These are phyloP conservation scores for Caenorhabditis wallacei DNA, from an alignment of 2,888 invertebrate genomes.

Conservation along the genomic window DNA sequence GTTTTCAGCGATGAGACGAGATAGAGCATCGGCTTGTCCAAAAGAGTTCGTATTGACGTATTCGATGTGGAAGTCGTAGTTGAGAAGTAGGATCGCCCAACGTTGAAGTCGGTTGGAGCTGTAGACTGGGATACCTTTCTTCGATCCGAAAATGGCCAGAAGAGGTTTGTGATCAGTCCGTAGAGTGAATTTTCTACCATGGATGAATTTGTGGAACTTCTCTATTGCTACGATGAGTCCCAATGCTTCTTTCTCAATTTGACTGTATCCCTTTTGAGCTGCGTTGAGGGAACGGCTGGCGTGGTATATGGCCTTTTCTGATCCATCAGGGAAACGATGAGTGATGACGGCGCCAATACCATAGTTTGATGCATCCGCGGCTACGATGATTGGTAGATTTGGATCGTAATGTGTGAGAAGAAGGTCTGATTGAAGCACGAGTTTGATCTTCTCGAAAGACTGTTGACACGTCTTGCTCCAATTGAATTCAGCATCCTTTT, in stretches of 20 bases:
- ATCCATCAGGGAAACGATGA: conserved; percentile 69
- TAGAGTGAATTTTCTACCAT: conserved; percentile 82
- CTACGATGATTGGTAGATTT: conserved; percentile 45
- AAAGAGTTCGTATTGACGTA: conserved; percentile 77
- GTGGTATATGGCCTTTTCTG: conserved; percentile 73
- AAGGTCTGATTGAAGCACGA: neutral
- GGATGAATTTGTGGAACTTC: conserved; percentile 84
- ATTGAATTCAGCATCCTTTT: conserved; percentile 32
- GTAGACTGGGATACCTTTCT: conserved; percentile 50
- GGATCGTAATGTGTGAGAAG: conserved; percentile 67
- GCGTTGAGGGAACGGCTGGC: conserved; percentile 68
- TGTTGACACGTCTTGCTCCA: conserved; percentile 11
- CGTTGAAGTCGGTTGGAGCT: conserved; percentile 73
- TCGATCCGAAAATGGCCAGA: conserved; percentile 82
- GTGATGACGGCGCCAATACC: conserved; percentile 74
- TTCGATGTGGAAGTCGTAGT: conserved; percentile 82
- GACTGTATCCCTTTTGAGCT: conserved; percentile 83
- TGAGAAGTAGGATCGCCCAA: conserved; percentile 81
- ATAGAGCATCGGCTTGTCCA: conserved; percentile 83
- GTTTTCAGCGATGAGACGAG: conserved; percentile 68
- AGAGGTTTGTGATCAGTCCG: conserved; percentile 85
- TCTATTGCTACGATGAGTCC: conserved; percentile 83
- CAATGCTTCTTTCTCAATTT: conserved; percentile 84
- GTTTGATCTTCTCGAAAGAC: too few species aligned
- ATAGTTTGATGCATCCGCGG: conserved; percentile 71